phyloP scores from a whole-genome alignment of 2,888 invertebrate genomes.

The Creontiades dilutus region DNA sequence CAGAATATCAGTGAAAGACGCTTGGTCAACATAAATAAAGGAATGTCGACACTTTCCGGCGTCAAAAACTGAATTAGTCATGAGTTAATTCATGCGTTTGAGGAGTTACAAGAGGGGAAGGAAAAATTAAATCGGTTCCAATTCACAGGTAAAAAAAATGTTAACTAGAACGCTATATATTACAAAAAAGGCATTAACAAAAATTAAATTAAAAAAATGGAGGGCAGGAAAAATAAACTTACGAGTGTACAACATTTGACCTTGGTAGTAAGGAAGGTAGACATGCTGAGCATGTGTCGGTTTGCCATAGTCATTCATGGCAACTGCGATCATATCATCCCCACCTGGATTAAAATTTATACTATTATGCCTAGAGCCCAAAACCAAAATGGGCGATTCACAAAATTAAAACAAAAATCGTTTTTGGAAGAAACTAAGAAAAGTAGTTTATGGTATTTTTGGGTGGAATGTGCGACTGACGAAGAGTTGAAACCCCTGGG shows the following conservation, averaged over 20 bases:
- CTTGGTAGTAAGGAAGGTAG: constrained; percentile 81
- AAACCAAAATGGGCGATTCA: constrained; percentile 48
- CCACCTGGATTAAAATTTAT: constrained; percentile 76
- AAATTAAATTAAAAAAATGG: constrained; percentile 68
- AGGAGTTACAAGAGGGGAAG: background rate
- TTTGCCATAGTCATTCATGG: constrained; percentile 79
- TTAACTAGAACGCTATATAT: background rate
- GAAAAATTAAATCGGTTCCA: background rate
- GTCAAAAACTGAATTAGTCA: constrained; percentile 21
- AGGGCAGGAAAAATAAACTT: constrained; percentile 73
- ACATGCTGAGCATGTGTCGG: constrained; percentile 80
- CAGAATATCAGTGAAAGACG: background rate
- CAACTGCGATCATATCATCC: constrained; percentile 77
- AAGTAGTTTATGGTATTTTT: background rate
- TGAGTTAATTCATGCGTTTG: background rate
- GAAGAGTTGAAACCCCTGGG: constrained; percentile 2
- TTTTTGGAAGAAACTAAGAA: background rate
- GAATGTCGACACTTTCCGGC: background rate
- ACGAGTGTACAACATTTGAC: constrained; percentile 79
- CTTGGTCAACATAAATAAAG: background rate
- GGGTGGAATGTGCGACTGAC: background rate
- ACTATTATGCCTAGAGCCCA: constrained; percentile 58
- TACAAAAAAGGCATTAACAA: constrained; percentile 4
- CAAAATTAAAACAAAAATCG: constrained; percentile 5
- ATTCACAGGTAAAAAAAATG: background rate